A percentile compares a stretch with the other conserved stretches of the same genome.
Conservation (phyloP, 2,113 vertebrate species). For the Acrocephalus arundinaceus region DNA sequence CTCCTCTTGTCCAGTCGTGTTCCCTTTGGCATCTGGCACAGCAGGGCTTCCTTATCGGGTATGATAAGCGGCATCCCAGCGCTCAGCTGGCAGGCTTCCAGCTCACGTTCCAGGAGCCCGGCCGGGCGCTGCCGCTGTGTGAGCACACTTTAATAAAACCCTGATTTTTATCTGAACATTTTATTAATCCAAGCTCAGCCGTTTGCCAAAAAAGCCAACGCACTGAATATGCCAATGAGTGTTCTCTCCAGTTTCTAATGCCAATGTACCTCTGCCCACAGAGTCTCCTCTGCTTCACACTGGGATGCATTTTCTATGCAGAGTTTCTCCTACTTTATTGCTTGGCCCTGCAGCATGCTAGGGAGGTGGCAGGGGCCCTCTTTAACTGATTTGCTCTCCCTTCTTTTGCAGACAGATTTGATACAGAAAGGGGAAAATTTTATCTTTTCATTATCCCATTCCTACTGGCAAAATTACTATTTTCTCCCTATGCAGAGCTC, state of each 20-base stretch:
- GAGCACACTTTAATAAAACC: conserved; percentile 52
- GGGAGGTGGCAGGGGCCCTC: not conserved
- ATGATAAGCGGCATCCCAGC: conserved; percentile 34
- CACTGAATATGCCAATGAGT: not conserved
- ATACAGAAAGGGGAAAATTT: not conserved
- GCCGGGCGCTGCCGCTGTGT: not conserved
- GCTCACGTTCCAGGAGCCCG: not conserved
- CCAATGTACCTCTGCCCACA: not conserved
- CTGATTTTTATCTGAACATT: conserved; percentile 66
- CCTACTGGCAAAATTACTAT: not conserved
- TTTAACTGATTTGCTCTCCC: not conserved
- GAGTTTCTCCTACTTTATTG: not conserved
- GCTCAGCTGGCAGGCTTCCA: conserved; percentile 47
- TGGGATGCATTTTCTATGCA: not conserved
- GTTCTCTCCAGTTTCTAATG: conserved; percentile 10
- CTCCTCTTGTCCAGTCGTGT: not conserved
- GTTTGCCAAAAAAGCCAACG: conserved; percentile 38
- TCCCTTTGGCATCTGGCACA: not conserved
- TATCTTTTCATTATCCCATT: not conserved
- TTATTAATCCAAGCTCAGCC: conserved; percentile 58
- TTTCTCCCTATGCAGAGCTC: not conserved
- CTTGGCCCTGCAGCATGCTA: not conserved
- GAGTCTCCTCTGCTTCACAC: not conserved
- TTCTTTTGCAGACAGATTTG: not conserved
- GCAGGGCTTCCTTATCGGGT: conserved; percentile 41